Evolutionary conservation across 2,113 vertebrate genomes (phyloP).

Genomic region (Nanger granti): DNA sequence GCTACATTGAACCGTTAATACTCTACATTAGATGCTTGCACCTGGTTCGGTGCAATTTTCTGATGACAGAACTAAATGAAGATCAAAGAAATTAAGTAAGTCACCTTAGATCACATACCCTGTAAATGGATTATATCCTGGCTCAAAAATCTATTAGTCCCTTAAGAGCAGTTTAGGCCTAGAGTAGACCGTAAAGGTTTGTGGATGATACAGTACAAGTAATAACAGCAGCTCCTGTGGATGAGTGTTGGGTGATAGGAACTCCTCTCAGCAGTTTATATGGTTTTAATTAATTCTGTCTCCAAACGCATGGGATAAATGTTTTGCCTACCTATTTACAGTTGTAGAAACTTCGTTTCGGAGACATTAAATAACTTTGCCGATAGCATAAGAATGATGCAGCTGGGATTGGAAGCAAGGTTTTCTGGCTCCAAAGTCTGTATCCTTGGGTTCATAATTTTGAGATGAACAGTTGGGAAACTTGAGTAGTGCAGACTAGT

Average conservation of each 20-base stretch:
- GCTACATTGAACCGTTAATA: background rate
- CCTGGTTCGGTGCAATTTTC: background rate
- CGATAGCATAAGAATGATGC: background rate
- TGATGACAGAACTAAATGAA: background rate
- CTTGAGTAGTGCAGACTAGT: background rate
- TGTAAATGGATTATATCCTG: background rate
- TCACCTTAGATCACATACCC: background rate
- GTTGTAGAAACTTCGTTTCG: background rate
- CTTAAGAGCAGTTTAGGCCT: background rate
- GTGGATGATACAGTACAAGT: background rate
- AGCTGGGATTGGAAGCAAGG: background rate
- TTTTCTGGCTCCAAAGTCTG: background rate
- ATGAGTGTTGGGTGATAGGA: background rate
- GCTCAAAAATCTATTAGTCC: background rate
- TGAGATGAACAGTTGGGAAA: background rate
- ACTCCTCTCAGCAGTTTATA: background rate
- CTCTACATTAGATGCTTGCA: background rate
- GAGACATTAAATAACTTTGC: background rate
- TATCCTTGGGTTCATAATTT: background rate
- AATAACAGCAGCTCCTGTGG: background rate
- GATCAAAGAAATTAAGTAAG: background rate
- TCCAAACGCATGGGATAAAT: background rate
- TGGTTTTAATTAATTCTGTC: background rate
- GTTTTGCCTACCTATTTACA: background rate
- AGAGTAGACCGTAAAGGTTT: background rate